Evolutionary conservation across 2,113 vertebrate species (phyloP).

Genomic region (Pimephales promelas): DNA sequence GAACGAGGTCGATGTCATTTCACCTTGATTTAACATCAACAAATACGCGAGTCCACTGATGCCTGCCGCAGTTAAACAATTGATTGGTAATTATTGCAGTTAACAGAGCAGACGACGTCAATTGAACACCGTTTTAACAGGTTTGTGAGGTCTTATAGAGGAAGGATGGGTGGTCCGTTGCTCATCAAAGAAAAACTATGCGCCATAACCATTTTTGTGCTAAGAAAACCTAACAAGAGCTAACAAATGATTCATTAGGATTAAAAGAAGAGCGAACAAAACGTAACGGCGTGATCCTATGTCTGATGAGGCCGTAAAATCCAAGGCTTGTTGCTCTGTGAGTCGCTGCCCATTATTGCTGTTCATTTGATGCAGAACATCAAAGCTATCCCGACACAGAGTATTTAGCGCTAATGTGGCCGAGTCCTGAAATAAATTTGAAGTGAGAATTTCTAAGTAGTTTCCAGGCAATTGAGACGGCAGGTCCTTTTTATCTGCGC

Average conservation of each 20-base stretch:
- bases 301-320: conserved; percentile 40
- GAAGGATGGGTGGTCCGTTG: background rate
- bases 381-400: conserved; percentile 79
- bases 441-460: conserved; percentile 86
- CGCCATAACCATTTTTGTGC: background rate
- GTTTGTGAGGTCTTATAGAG: background rate
- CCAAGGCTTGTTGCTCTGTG: conserved; percentile 37
- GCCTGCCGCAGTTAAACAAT: conserved; percentile 41
- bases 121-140: conserved; percentile 22
- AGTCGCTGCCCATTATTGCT: conserved; percentile 73
- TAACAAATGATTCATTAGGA: conserved; percentile 54
- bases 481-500: conserved; percentile 82
- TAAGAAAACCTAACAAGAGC: background rate
- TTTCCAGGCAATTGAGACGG: conserved; percentile 85
- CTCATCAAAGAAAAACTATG: background rate
- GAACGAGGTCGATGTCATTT: conserved; percentile 38
- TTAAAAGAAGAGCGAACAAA: conserved; percentile 20
- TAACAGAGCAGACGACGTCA: conserved; percentile 38
- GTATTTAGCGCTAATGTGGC: conserved; percentile 83
- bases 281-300: conserved; percentile 36
- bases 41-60: conserved; percentile 21
- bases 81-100: conserved; percentile 46
- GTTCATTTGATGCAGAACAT: conserved; percentile 79
- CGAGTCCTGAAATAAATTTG: conserved; percentile 78
- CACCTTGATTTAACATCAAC: conserved; percentile 42